phyloP scores from a whole-genome alignment of 1,140 invertebrate genomes.

The Ceratosolen fusciceps region DNA sequence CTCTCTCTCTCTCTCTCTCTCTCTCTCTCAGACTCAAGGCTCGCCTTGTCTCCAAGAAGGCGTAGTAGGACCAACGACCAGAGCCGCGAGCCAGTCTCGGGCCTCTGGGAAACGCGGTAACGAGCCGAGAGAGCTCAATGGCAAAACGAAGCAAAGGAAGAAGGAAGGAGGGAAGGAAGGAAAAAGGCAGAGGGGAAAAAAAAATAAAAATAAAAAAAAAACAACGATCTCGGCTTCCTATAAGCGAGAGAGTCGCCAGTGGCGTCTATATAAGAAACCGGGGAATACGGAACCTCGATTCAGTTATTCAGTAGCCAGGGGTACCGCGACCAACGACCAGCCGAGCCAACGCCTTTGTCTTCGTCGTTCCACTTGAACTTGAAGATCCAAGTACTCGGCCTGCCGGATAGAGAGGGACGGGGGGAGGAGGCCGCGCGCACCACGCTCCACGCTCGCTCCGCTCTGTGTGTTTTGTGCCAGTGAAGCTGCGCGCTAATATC shows the following conservation, averaged over 20 bases:
- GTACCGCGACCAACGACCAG: slow-evolving; percentile 11
- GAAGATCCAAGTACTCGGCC: no score
- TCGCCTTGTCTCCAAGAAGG: slow-evolving; percentile 3
- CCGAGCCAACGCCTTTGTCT: slow-evolving; percentile 10
- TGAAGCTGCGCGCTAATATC: no score
- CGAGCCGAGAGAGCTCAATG: background rate
- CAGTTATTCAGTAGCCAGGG: slow-evolving; percentile 39
- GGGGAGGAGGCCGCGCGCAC: no score
- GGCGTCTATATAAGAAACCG: slow-evolving; percentile 45
- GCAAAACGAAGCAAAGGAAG: no score
- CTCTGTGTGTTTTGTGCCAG: no score
- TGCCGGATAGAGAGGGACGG: no score
- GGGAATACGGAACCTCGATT: slow-evolving; percentile 39
- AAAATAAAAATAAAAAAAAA: no score
- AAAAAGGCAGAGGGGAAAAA: no score
- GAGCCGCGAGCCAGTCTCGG: background rate
- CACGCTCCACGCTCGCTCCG: no score
- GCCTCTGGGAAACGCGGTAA: background rate
- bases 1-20: slow-evolving; percentile 32
- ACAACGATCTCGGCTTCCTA: slow-evolving; percentile 35
- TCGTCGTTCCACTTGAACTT: background rate
- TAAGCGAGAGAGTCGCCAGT: no score
- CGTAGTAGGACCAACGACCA: slow-evolving; percentile 39
- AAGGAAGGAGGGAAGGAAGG: no score
- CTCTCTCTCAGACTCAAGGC: slow-evolving; percentile 35